These are phyloP conservation scores for Chaenodraco wilsoni DNA, from an alignment of 2,797 vertebrate species.

Conservation along the genomic window DNA sequence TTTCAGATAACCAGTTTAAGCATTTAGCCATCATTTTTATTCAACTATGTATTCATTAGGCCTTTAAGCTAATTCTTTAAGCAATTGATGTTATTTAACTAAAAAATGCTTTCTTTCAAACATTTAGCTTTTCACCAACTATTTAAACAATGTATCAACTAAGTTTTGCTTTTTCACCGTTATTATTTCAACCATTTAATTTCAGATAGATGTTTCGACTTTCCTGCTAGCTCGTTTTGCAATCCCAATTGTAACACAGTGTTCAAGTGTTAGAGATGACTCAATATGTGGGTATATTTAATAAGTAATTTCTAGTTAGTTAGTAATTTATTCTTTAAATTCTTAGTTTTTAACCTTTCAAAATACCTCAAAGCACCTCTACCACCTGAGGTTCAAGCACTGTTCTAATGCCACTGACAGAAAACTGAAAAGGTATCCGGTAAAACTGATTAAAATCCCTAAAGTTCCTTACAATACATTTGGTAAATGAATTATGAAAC, in stretches of 20 bases:
- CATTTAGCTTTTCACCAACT: not conserved
- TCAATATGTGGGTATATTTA: not conserved
- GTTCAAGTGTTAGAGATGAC: not conserved
- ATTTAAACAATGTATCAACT: not conserved
- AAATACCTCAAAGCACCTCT: not conserved
- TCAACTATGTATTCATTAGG: not conserved
- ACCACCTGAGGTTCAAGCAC: not conserved
- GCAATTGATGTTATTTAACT: not conserved
- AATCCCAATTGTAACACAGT: not conserved
- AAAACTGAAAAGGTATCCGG: not conserved
- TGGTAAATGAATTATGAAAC: slow-evolving; percentile 4
- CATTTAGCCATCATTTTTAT: not conserved
- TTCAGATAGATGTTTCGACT: not conserved
- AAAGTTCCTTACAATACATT: not conserved
- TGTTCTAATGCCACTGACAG: not conserved
- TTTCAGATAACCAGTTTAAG: not conserved
- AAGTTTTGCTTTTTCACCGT: no score
- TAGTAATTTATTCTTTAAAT: not conserved
- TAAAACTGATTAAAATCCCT: not conserved
- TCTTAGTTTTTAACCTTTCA: not conserved
- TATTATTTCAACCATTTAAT: not conserved
- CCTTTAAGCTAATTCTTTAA: not conserved
- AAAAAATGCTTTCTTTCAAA: not conserved
- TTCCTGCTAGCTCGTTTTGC: not conserved
- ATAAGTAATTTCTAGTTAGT: not conserved